These are phyloP conservation scores for Procambarus clarkii DNA, from an alignment of 1,140 invertebrate genomes.

Conservation along the genomic window DNA sequence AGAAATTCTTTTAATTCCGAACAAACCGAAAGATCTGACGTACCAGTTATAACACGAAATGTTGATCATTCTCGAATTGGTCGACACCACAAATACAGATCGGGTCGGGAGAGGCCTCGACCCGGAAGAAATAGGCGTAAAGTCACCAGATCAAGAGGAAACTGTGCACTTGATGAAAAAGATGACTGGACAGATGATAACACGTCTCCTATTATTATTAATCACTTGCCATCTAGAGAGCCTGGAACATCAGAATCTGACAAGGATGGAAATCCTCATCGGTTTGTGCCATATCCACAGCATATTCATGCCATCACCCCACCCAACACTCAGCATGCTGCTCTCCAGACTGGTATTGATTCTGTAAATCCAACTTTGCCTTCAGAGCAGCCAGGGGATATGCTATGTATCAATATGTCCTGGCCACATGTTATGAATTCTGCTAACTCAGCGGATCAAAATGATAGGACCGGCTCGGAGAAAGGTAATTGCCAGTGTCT, in stretches of 20 bases:
- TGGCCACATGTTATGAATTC: constrained; percentile 59
- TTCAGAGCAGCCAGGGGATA: constrained; percentile 24
- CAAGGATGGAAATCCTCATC: constrained; percentile 35
- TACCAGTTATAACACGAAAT: not conserved
- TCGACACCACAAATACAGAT: constrained; percentile 21
- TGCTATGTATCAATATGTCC: constrained; percentile 44
- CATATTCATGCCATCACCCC: constrained; percentile 18
- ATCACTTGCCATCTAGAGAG: constrained; percentile 44
- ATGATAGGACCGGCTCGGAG: constrained; percentile 1
- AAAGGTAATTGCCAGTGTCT: constrained; percentile 36
- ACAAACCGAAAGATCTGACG: constrained; percentile 32
- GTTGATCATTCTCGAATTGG: constrained; percentile 15
- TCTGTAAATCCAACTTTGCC: not conserved
- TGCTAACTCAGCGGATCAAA: constrained; percentile 6
- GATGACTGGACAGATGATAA: constrained; percentile 62
- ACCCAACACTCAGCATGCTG: constrained; percentile 25
- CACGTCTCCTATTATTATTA: constrained; percentile 53
- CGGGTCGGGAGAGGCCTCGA: constrained; percentile 40
- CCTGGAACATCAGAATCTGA: constrained; percentile 50
- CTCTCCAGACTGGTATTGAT: constrained; percentile 35
- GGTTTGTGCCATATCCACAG: constrained; percentile 52
- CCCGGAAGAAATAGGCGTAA: constrained; percentile 39
- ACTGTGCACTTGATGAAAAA: constrained; percentile 15
- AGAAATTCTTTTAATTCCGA: constrained; percentile 49
- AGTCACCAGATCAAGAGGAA: constrained; percentile 36